Conservation (phyloP, 2,797 vertebrate genomes). For the Huso huso region DNA sequence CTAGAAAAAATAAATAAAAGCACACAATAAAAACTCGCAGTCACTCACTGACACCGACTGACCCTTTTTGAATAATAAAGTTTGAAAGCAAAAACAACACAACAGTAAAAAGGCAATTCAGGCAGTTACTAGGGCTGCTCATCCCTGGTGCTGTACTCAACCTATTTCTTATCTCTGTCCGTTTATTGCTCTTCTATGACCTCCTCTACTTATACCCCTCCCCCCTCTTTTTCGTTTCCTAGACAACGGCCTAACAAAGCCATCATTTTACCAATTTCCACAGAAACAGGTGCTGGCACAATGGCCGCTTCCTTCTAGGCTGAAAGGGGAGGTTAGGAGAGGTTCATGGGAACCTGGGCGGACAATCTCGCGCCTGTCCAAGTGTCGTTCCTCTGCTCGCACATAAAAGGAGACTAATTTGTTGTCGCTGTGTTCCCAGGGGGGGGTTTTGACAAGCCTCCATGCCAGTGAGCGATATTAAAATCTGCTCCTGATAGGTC, state of each 20-base stretch:
- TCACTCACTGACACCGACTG: neutral
- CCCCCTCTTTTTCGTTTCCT: slow-evolving; percentile 68
- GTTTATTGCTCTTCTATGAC: slow-evolving; percentile 15
- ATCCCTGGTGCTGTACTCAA: neutral
- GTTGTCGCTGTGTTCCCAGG: slow-evolving; percentile 82
- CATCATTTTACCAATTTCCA: slow-evolving; percentile 84
- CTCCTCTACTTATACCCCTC: slow-evolving; percentile 35
- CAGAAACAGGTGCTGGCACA: slow-evolving; percentile 82
- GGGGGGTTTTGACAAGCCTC: slow-evolving; percentile 58
- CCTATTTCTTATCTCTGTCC: slow-evolving; percentile 38
- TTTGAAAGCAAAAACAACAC: neutral
- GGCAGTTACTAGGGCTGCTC: neutral
- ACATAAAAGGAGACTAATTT: slow-evolving; percentile 79
- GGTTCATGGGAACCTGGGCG: slow-evolving; percentile 73
- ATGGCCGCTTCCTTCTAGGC: slow-evolving; percentile 66
- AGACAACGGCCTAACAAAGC: slow-evolving; percentile 70
- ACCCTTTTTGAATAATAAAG: neutral
- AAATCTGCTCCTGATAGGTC: slow-evolving; percentile 34
- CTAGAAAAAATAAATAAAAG: too few species aligned
- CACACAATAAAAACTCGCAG: neutral
- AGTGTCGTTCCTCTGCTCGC: slow-evolving; percentile 67
- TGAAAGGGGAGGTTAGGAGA: slow-evolving; percentile 75
- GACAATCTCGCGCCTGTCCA: slow-evolving; percentile 73
- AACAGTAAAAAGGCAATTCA: slow-evolving; percentile 7
- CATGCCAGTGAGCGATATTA: slow-evolving; percentile 61